Base-by-base conservation (phyloP, 2,113 vertebrate species). In the Colinus virginianus region DNA sequence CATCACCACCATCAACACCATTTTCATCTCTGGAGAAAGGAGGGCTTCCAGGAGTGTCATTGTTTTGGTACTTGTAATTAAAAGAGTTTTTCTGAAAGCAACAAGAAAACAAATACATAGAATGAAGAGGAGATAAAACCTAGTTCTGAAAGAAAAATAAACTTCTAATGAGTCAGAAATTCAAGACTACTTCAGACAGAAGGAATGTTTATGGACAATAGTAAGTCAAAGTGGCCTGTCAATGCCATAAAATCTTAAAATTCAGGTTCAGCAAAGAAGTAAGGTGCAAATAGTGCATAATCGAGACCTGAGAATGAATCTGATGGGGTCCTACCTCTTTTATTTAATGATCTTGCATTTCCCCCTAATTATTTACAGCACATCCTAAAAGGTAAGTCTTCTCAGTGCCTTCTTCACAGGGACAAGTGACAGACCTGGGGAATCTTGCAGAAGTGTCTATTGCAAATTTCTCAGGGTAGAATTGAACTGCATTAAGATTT, bases 361-460 rank as follows among this genome's bases (percentile, higher is more conserved):
- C 20, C 15, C 14, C 3, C 9, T 40, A 25, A 30, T 64, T 15
- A 30, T 64, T 15, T 64, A 23, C 45, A 78, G 51, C 21, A 17
- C 19, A 43, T 38, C 8, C 7, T 70, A 40, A 40, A 2, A 43
- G 20, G 6, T 20, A 71, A 68, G 70, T 75, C 18, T 6, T 74
- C 15, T 5, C 1, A 1, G 2, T 2, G 3, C 63, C 4, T 83
- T 88, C n/a, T 51, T 76, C 19, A 40, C 1, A 15, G 30, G 43
- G 9, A 69, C 11, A 66, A 56, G 6, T 30, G 19, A 58, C 25
- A 69, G 56, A 9, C 38, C 28, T 42, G 26, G 81, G 25, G 34
- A 81, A 76, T 91, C 84, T 40, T 76, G 16, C 21, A 34, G 66
- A 75, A 53, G 6, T 19, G 5, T n/a, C 32, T 7, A 3, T 21